Evolutionary conservation across 2,113 vertebrate genomes (phyloP), one percentile per base, ranked within the genome.

Genomic region (Protobothrops mucrosquamatus): DNA sequence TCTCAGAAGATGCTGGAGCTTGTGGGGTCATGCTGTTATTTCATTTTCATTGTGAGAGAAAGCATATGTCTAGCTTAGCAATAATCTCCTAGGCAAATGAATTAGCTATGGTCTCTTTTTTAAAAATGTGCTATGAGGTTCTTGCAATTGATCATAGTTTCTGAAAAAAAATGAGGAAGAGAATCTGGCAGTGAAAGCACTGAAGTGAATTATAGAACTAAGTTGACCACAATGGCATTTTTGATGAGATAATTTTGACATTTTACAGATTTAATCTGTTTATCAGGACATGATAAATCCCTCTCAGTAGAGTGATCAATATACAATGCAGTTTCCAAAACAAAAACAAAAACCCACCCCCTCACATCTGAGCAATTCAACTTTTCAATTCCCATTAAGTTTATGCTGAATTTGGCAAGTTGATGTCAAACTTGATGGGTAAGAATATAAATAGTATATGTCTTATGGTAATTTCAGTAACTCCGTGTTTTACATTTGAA

Each of bases 61-160:
- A 93, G 48, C 89, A 93, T 86, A 86, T 93, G 92, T 86, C 88
- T 90, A 64, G 48, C 14, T 90, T 87, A 64, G 89, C 56, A 90
- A 93, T 85, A 64, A 48, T 93, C 92, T 87, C 89, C 89, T 90
- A 69, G 74, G 92, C 92, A 93, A 93, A 93, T 90, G 74, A 93
- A 81, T 61, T 90, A 34, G 74, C 55, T 85, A 29, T 87, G 23
- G 88, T 51, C 69, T 90, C 43, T 93, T 90, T 86, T 93, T 90
- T 14, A 87, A 93, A 59, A 85, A 87, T 69, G n/a, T 64, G 26
- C 46, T 87, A 6, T 86, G n/a, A 43, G 43, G 74, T 52, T 48
- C 52, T 86, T 86, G 26, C 56, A 86, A 86, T 55, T 86, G 74
- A 11, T 81, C 39, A 39, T 57, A 29, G 22, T 55, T 93, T 86